Percentiles rank a stretch among this genome's conserved stretches.
Evolutionary conservation across 2,113 vertebrate species (phyloP).

Genomic region (Neodon shergylaensis): DNA sequence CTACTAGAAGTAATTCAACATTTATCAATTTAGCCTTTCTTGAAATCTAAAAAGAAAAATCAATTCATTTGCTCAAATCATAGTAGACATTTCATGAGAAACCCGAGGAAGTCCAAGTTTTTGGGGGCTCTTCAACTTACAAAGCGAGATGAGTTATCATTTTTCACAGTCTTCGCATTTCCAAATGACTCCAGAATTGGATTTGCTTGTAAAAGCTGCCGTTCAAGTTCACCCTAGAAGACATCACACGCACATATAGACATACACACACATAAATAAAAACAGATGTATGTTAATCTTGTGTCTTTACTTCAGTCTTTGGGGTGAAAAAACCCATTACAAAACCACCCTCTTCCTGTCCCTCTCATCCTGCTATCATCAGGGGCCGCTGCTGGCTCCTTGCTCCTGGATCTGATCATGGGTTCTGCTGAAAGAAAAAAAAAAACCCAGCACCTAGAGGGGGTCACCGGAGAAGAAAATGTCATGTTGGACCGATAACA

Average conservation of each 20-base stretch:
- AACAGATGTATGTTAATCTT: slow-evolving; percentile 52
- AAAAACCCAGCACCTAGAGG: neutral
- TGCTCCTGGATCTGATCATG: neutral
- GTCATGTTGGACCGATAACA: slow-evolving; percentile 21
- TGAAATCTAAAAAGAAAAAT: slow-evolving; percentile 14
- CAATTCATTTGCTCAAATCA: slow-evolving; percentile 14
- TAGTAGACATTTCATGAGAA: neutral
- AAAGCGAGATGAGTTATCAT: slow-evolving; percentile 99
- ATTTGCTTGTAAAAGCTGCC: slow-evolving; percentile 98
- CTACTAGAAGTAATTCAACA: neutral
- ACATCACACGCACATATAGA: slow-evolving; percentile 75
- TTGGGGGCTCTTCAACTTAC: slow-evolving; percentile 88
- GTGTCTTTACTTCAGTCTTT: neutral
- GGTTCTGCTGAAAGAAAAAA: slow-evolving; percentile 54
- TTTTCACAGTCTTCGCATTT: slow-evolving; percentile 99
- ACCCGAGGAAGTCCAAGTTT: slow-evolving; percentile 38
- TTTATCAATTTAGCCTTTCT: neutral
- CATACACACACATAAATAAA: slow-evolving; percentile 49
- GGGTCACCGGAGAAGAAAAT: slow-evolving; percentile 25
- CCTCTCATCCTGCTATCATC: neutral
- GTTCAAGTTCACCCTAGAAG: slow-evolving; percentile 95
- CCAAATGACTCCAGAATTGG: slow-evolving; percentile 98
- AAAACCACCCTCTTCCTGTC: neutral
- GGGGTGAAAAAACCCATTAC: neutral
- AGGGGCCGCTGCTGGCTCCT: neutral